Percentiles rank a stretch among this genome's conserved stretches.
These are phyloP conservation scores for Ariopsis seemanni DNA, from an alignment of 2,113 vertebrate genomes.

Conservation along the genomic window DNA sequence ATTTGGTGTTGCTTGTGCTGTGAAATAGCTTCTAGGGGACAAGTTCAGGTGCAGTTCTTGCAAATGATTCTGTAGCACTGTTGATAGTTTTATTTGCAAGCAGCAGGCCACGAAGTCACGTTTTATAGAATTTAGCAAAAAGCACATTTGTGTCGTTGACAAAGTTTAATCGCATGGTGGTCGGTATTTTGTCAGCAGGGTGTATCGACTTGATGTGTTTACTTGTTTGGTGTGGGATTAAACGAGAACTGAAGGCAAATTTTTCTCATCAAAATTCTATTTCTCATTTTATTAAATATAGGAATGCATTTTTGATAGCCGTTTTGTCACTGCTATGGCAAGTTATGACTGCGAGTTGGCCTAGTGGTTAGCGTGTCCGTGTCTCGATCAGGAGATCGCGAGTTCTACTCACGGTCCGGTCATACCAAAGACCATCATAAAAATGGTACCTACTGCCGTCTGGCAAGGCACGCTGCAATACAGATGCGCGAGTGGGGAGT, in stretches of 20 bases:
- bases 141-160: background rate
- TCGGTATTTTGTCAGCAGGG: background rate
- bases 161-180: background rate
- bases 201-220: background rate
- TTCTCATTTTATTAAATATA: no score
- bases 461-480: no score
- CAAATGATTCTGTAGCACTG: background rate
- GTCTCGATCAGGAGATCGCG: no score
- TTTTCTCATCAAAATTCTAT: no score
- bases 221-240: slow-evolving; percentile 52
- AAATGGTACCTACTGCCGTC: no score
- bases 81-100: background rate
- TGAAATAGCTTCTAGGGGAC: background rate
- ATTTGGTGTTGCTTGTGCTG: slow-evolving; percentile 16
- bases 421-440: no score
- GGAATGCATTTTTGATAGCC: no score
- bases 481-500: no score
- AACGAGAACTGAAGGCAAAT: slow-evolving; percentile 53
- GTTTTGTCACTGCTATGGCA: no score
- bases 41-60: background rate
- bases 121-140: background rate
- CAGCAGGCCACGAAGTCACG: background rate
- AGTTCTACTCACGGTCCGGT: no score
- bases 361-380: no score
- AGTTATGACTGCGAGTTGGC: no score